Percentiles rank a stretch among this genome's conserved stretches.
These are phyloP conservation scores for Trypoxylus dichotomus DNA, from an alignment of 1,140 invertebrate species.

Conservation along the genomic window DNA sequence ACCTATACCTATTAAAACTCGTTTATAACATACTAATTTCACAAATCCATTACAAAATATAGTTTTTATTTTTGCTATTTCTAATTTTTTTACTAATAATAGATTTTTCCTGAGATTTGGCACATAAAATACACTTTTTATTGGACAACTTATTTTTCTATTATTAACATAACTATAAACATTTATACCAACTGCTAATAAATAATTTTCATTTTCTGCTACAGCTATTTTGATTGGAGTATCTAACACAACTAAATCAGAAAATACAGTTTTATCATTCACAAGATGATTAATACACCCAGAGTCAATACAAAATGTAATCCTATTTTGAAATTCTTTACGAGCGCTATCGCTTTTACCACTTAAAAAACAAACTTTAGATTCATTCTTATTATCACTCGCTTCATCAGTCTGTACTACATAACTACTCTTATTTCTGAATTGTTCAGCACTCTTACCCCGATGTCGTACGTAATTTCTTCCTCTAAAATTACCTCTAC, in stretches of 20 bases:
- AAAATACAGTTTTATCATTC: not conserved
- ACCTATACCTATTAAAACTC: not conserved
- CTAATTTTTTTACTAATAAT: conserved; percentile 20
- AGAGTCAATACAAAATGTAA: not conserved
- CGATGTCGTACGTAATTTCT: not conserved
- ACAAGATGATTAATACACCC: not conserved
- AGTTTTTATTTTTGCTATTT: not conserved
- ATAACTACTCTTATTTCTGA: not conserved
- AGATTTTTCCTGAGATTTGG: conserved; percentile 20
- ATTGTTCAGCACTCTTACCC: no score
- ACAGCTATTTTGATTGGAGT: not conserved
- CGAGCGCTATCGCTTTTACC: not conserved
- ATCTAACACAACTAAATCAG: not conserved
- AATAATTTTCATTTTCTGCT: not conserved
- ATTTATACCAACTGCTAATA: not conserved
- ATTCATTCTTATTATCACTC: not conserved
- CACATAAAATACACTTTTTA: conserved; percentile 3
- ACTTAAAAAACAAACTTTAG: not conserved
- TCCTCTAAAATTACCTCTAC: not conserved
- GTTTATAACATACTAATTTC: not conserved
- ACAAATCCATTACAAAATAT: not conserved
- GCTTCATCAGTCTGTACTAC: not conserved
- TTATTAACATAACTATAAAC: not conserved
- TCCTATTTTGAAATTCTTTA: not conserved
- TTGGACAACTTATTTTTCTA: not conserved